Percentiles rank a stretch among this genome's conserved stretches.
phyloP scores from a whole-genome alignment of 1,140 invertebrate genomes.

The Epicauta chinensis region DNA sequence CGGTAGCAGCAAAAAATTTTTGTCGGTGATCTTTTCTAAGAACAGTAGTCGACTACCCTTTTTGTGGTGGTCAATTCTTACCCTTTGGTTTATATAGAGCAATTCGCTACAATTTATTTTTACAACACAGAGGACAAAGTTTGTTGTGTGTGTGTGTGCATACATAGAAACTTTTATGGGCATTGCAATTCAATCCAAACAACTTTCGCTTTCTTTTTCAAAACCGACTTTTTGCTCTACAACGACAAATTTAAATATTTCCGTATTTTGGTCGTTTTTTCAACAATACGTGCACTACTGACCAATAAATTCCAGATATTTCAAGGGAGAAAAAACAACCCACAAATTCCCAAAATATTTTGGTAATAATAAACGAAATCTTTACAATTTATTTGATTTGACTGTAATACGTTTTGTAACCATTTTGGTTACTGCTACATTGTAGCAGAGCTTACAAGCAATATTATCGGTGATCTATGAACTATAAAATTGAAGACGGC shows the following conservation, averaged over 20 bases:
- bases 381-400: too few relatives aligned
- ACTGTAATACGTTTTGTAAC: too few relatives aligned
- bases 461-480: too few relatives aligned
- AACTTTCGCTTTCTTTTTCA: conserved; percentile 15
- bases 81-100: conserved; percentile 6
- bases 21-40: neutral
- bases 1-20: conserved; percentile 8
- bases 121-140: conserved; percentile 11
- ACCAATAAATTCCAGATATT: too few relatives aligned
- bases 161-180: conserved; percentile 10
- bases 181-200: conserved; percentile 3
- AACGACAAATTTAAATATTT: too few relatives aligned
- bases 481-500: too few relatives aligned
- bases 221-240: neutral
- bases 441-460: too few relatives aligned
- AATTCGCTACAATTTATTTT: conserved; percentile 18
- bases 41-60: conserved; percentile 13
- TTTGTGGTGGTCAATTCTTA: neutral
- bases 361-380: too few relatives aligned
- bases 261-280: neutral
- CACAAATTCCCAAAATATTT: too few relatives aligned
- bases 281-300: too few relatives aligned
- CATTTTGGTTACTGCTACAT: too few relatives aligned
- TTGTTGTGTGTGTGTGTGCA: conserved; percentile 1
- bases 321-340: too few relatives aligned